Conservation (phyloP, 2,888 invertebrate species). For the Dysmachus trigonus region DNA sequence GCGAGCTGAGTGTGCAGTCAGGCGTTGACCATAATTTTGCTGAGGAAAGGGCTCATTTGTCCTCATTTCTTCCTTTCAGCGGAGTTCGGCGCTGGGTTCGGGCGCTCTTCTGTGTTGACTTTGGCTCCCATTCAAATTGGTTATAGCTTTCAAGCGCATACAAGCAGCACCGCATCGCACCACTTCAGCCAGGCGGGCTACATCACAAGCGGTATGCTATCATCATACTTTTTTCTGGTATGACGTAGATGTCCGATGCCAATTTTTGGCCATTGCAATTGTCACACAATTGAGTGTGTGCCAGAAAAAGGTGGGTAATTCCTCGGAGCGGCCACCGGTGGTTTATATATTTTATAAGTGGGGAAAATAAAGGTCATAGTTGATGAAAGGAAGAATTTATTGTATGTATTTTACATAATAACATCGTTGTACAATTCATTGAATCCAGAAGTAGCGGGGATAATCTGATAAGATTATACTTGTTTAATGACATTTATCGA, state of each 20-base stretch:
- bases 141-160: background rate
- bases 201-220: background rate
- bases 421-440: background rate
- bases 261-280: background rate
- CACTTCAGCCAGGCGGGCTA: background rate
- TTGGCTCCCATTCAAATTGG: conserved; percentile 26
- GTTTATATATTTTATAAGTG: background rate
- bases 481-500: background rate
- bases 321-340: background rate
- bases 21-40: conserved; percentile 23
- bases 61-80: conserved; percentile 23
- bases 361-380: background rate
- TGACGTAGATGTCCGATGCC: background rate
- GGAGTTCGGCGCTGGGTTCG: background rate
- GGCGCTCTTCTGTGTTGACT: background rate
- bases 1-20: conserved; percentile 13
- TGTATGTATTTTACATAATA: background rate
- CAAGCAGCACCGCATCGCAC: background rate
- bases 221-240: background rate
- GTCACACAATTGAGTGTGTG: background rate
- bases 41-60: conserved; percentile 20
- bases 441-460: background rate
- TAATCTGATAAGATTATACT: background rate
- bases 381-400: background rate
- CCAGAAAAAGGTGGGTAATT: background rate